Evolutionary conservation across 2,888 invertebrate species (phyloP).

Genomic region (Sinotaia quadrata): DNA sequence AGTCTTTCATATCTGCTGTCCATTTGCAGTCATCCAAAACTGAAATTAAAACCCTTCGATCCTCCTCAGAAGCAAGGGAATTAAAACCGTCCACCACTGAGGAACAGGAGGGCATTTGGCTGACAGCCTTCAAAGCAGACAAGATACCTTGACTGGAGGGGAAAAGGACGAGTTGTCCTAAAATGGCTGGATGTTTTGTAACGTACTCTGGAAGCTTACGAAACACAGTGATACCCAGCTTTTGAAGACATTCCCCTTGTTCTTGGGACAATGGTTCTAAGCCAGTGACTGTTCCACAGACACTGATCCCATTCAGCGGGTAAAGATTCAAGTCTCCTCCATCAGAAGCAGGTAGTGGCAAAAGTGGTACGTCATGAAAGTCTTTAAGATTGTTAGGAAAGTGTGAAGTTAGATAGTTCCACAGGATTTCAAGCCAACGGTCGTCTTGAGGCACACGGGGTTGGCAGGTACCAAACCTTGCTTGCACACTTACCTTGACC

Average conservation of each 20-base stretch:
- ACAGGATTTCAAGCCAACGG: constrained; percentile 15
- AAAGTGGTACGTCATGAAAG: constrained; percentile 2
- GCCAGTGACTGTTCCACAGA: constrained; percentile 13
- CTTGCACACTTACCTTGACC: constrained; percentile 2
- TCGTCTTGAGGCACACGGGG: not conserved
- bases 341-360: not conserved
- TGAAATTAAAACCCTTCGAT: constrained; percentile 7
- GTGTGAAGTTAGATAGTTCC: not conserved
- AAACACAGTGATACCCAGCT: constrained; percentile 17
- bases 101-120: no score
- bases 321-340: constrained; percentile 22
- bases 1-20: not conserved
- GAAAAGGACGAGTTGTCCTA: constrained; percentile 25
- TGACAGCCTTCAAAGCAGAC: constrained; percentile 6
- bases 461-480: not conserved
- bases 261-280: not conserved
- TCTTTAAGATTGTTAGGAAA: not conserved
- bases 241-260: not conserved
- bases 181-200: constrained; percentile 3
- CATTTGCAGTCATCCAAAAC: not conserved
- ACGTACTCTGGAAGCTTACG: constrained; percentile 22
- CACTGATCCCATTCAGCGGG: constrained; percentile 32
- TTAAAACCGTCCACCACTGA: constrained; percentile 11
- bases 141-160: constrained; percentile 28
- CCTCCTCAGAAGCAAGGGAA: not conserved